Conservation (phyloP, 2,113 vertebrate species). For the Zapus hudsonius region DNA sequence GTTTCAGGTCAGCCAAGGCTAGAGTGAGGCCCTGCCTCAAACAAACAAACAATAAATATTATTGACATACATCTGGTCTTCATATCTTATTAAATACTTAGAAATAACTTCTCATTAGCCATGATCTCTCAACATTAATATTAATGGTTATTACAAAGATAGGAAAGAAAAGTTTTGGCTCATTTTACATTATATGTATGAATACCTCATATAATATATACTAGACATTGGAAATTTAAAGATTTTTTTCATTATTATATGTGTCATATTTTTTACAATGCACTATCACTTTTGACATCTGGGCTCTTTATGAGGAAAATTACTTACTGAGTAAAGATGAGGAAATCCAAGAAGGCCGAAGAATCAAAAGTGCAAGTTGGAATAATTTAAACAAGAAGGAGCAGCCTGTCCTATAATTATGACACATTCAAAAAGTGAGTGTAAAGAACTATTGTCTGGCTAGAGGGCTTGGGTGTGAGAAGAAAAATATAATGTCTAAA, state of each 20-base stretch:
- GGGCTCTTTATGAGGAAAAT: neutral
- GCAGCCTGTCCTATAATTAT: neutral
- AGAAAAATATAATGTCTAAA: slow-evolving; percentile 26
- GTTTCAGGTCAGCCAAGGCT: no score
- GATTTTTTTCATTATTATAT: slow-evolving; percentile 33
- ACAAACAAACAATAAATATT: neutral
- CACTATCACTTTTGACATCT: neutral
- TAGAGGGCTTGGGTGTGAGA: neutral
- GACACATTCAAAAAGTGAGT: neutral
- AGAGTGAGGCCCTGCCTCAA: no score
- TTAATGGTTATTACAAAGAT: slow-evolving; percentile 28
- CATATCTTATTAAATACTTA: slow-evolving; percentile 19
- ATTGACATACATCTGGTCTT: slow-evolving; percentile 1
- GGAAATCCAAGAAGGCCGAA: slow-evolving; percentile 11
- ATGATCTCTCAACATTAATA: slow-evolving; percentile 28
- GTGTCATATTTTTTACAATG: neutral
- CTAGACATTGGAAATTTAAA: slow-evolving; percentile 13
- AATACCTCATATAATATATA: slow-evolving; percentile 25
- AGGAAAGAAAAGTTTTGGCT: slow-evolving; percentile 43
- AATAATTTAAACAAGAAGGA: neutral
- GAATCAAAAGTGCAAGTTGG: neutral
- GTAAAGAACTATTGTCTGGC: neutral
- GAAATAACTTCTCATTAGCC: neutral
- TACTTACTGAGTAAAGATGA: neutral
- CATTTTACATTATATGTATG: slow-evolving; percentile 45